Evolutionary conservation across 23 tunicate genomes (phyloP).

Genomic region (Halocynthia aurantium): DNA sequence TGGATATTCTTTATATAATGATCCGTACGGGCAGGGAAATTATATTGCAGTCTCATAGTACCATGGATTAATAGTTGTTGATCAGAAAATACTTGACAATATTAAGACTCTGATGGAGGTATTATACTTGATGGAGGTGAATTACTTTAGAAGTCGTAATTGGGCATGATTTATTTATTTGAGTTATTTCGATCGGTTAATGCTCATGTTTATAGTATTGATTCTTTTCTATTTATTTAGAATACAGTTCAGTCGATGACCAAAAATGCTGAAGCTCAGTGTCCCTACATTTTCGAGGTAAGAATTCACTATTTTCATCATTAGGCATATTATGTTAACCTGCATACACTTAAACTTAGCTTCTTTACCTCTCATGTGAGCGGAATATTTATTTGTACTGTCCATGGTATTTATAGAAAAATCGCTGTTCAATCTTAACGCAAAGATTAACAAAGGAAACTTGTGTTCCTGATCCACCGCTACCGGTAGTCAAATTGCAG

Average conservation of each 20-base stretch:
- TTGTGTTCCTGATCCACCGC: too few species aligned
- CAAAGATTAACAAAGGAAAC: too few species aligned
- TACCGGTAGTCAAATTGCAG: too few species aligned
- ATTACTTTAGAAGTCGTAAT: neutral
- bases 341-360: neutral
- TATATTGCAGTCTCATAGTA: too few species aligned
- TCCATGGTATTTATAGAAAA: too few species aligned
- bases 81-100: too few species aligned
- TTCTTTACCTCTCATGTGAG: neutral
- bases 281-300: slow-evolving; percentile 67
- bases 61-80: too few species aligned
- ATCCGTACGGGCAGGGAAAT: too few species aligned
- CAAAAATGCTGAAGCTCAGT: slow-evolving; percentile 63
- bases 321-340: neutral
- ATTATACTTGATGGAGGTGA: too few species aligned
- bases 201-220: neutral
- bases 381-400: neutral
- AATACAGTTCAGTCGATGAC: slow-evolving; percentile 46
- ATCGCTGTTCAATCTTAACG: too few species aligned
- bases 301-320: neutral
- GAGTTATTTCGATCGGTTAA: neutral
- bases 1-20: too few species aligned
- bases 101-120: too few species aligned
- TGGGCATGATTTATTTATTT: neutral
- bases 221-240: slow-evolving; percentile 9